Conservation (phyloP, 2,113 vertebrate species). For the Larimichthys crocea region DNA sequence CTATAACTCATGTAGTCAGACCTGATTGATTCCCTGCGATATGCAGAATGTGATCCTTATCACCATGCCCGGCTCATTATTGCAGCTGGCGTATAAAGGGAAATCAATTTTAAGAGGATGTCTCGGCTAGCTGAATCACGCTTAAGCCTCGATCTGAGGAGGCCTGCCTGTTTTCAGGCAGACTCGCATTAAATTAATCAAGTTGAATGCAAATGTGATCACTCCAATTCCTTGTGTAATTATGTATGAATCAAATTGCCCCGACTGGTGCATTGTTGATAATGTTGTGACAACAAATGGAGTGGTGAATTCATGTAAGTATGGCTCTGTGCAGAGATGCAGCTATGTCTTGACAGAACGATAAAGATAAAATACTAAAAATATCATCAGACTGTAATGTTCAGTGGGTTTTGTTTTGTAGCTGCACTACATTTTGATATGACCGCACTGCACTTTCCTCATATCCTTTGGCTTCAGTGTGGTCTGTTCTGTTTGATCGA, state of each 20-base stretch:
- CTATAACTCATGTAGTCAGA: conserved; percentile 63
- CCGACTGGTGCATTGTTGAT: conserved; percentile 43
- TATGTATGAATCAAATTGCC: conserved; percentile 48
- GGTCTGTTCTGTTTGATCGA: conserved; percentile 15
- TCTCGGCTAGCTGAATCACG: conserved; percentile 63
- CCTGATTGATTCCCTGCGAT: conserved; percentile 71
- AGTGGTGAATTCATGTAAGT: conserved; percentile 24
- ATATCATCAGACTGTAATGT: background rate
- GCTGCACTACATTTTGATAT: background rate
- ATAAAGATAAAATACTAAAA: background rate
- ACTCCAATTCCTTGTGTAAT: conserved; percentile 48
- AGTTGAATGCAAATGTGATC: conserved; percentile 66
- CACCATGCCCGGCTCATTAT: conserved; percentile 68
- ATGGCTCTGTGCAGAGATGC: background rate
- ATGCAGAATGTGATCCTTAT: conserved; percentile 75
- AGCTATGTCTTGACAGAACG: conserved; percentile 17
- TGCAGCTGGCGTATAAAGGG: conserved; percentile 63
- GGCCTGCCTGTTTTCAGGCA: conserved; percentile 61
- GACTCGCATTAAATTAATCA: conserved; percentile 64
- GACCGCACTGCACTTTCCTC: conserved; percentile 9
- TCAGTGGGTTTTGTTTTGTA: background rate
- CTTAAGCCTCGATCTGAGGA: conserved; percentile 55
- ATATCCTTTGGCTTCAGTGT: conserved; percentile 4
- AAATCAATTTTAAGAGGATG: conserved; percentile 75
- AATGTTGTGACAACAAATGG: conserved; percentile 43